These are phyloP conservation scores for Sturmia bella DNA, from an alignment of 2,888 invertebrate species.

Conservation along the genomic window DNA sequence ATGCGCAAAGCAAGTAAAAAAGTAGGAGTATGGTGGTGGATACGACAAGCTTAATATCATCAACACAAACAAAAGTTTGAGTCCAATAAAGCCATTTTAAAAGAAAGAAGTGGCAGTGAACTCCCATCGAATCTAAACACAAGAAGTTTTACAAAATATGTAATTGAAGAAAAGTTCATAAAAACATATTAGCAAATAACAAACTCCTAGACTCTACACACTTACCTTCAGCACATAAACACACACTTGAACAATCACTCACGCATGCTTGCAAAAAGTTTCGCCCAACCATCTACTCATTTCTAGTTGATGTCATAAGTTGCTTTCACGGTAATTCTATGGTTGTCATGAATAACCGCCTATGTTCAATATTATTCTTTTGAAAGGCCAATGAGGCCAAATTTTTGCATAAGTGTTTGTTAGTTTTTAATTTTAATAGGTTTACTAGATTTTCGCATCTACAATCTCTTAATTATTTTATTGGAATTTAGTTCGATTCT, in stretches of 20 bases:
- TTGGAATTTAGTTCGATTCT: too few species aligned
- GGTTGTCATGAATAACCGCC: constrained; percentile 58
- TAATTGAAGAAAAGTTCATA: constrained; percentile 61
- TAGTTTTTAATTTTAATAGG: too few species aligned
- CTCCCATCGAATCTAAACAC: constrained; percentile 20
- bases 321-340: constrained; percentile 58
- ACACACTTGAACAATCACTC: not conserved
- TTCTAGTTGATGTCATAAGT: constrained; percentile 25
- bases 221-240: constrained; percentile 20
- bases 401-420: too few species aligned
- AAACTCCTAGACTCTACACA: constrained; percentile 32
- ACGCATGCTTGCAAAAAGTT: constrained; percentile 25
- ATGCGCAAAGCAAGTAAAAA: constrained; percentile 19
- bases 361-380: too few species aligned
- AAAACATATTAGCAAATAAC: constrained; percentile 63
- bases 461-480: too few species aligned
- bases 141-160: constrained; percentile 50
- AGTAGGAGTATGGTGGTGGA: not conserved
- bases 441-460: too few species aligned
- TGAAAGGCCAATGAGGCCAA: too few species aligned
- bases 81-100: constrained; percentile 26
- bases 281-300: constrained; percentile 1
- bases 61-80: constrained; percentile 15
- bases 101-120: constrained; percentile 8
- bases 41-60: constrained; percentile 15